These are phyloP conservation scores for Altica lythri DNA, from an alignment of 2,888 invertebrate genomes.

Conservation along the genomic window DNA sequence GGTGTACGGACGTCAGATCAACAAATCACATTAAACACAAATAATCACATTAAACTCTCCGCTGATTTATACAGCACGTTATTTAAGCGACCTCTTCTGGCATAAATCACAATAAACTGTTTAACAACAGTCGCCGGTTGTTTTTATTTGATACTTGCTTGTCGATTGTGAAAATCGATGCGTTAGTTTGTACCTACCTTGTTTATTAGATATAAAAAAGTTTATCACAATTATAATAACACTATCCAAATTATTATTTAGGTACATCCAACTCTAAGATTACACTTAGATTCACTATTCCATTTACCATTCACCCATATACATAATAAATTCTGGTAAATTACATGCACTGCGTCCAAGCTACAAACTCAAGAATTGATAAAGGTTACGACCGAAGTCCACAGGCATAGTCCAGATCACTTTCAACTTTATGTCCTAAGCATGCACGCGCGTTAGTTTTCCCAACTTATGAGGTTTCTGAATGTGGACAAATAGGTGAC, in stretches of 20 bases:
- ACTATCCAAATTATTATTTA: too few species aligned
- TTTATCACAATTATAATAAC: too few species aligned
- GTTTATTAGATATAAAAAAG: background rate
- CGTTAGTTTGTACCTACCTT: background rate
- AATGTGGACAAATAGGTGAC: too few species aligned
- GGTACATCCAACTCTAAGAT: too few species aligned
- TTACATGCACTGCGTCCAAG: background rate
- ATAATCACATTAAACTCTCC: slow-evolving; percentile 59
- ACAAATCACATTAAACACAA: slow-evolving; percentile 59
- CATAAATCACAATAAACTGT: slow-evolving; percentile 46
- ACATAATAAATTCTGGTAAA: background rate
- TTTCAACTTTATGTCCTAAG: slow-evolving; percentile 45
- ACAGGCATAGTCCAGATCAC: slow-evolving; percentile 25
- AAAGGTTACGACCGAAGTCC: slow-evolving; percentile 27
- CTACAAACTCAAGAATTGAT: slow-evolving; percentile 18
- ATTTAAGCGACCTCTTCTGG: slow-evolving; percentile 53
- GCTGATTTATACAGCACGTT: slow-evolving; percentile 57
- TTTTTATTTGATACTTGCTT: slow-evolving; percentile 41
- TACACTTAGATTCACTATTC: too few species aligned
- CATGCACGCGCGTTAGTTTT: slow-evolving; percentile 47
- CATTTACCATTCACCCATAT: background rate
- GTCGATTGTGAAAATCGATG: too few species aligned
- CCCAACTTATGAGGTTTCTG: too few species aligned
- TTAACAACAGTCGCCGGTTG: slow-evolving; percentile 41
- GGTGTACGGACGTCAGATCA: slow-evolving; percentile 55